A percentile compares a stretch with the other conserved stretches of the same genome.
Evolutionary conservation across 2,113 vertebrate species (phyloP).

Genomic region (Epinephelus cyanopodus): DNA sequence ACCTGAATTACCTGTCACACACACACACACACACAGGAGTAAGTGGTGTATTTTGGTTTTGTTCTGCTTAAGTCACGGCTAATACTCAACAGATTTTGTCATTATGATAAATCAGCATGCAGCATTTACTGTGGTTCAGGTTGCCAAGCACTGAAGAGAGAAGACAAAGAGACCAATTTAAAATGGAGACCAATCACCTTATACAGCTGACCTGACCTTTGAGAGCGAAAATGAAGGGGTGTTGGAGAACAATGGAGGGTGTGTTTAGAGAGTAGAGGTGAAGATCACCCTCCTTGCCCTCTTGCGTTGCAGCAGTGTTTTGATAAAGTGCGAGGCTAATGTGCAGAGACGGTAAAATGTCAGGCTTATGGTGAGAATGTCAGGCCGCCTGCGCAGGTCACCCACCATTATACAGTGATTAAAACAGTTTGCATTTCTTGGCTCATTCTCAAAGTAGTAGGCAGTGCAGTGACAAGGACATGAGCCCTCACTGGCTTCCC

Average conservation of each 20-base stretch:
- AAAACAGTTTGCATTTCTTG: neutral
- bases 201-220: conserved; percentile 60
- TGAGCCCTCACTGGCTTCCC: neutral
- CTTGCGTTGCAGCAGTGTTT: conserved; percentile 1
- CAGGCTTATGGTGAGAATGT: conserved; percentile 50
- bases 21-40: neutral
- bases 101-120: neutral
- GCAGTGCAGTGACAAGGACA: neutral
- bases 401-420: conserved; percentile 1
- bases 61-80: neutral
- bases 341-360: conserved; percentile 40
- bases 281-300: conserved; percentile 3
- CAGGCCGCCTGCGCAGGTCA: conserved; percentile 7
- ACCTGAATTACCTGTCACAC: neutral
- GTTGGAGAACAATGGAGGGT: conserved; percentile 39
- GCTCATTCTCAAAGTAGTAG: neutral
- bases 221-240: conserved; percentile 10
- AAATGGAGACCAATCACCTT: conserved; percentile 16
- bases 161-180: conserved; percentile 38
- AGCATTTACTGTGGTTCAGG: neutral
- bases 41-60: neutral
- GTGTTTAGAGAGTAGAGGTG: conserved; percentile 20
- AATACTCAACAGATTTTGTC: neutral
- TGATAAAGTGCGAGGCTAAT: conserved; percentile 35
- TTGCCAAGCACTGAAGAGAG: neutral